A percentile compares a stretch with the other conserved stretches of the same genome.
These are phyloP conservation scores for Amblyteles armatorius DNA, from an alignment of 2,888 invertebrate genomes.

Conservation along the genomic window DNA sequence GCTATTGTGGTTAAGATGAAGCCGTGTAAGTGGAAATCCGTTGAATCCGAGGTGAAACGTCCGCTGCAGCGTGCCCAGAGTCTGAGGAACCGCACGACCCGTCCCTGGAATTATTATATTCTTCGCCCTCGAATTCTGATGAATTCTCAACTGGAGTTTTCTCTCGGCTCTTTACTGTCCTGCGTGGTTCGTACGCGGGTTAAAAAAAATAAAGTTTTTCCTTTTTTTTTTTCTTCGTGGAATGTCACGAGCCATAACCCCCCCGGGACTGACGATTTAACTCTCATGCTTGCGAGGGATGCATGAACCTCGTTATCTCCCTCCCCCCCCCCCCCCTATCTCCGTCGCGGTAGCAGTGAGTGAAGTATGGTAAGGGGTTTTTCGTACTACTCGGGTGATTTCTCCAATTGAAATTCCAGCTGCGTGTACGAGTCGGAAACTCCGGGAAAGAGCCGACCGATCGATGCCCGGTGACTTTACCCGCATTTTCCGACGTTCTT, in stretches of 20 bases:
- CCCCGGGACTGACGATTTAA: conserved; percentile 55
- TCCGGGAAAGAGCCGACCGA: conserved; percentile 22
- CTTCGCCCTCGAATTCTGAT: conserved; percentile 47
- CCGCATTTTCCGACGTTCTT: conserved; percentile 28
- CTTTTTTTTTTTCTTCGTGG: conserved; percentile 3
- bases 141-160: conserved; percentile 45
- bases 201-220: neutral
- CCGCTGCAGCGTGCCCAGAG: neutral
- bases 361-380: conserved; percentile 23
- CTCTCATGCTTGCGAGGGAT: conserved; percentile 48
- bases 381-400: neutral
- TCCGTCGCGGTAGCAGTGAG: conserved; percentile 18
- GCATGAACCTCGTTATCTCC: conserved; percentile 20
- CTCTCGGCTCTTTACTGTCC: conserved; percentile 8
- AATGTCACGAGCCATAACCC: conserved; percentile 62
- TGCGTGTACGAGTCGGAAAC: conserved; percentile 19
- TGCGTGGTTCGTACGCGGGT: conserved; percentile 24
- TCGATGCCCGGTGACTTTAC: conserved; percentile 35
- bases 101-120: conserved; percentile 26
- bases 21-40: neutral
- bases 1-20: conserved; percentile 11
- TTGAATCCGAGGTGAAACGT: neutral
- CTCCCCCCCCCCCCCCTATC: neutral
- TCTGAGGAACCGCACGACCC: conserved; percentile 4
- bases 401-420: conserved; percentile 47